Evolutionary conservation across 2,113 vertebrate species (phyloP), one percentile per base, ranked within the genome.

Genomic region (Dasypus novemcinctus): DNA sequence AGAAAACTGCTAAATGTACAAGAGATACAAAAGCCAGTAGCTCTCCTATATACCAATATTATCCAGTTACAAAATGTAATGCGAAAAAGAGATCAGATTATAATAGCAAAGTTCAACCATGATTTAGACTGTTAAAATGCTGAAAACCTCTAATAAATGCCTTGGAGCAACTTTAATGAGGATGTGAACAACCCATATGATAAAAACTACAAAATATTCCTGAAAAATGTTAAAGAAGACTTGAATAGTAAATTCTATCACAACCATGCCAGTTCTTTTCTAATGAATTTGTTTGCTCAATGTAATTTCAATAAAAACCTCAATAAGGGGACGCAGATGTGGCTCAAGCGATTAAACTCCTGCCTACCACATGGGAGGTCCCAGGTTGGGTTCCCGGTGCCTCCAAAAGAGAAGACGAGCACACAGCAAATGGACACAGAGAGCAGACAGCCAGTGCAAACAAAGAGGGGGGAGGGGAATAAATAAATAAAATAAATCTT

Each of bases 21-120:
- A 18, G 25, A 88, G 5, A 78, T 4, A 90, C 74, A 80, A 84
- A 94, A 95, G 46, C 23, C 84, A 78, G 31, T 74, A 85, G 25
- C 4, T 91, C 52, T 93, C 87, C 29, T 78, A 61, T 49, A 49
- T 66, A 61, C 52, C 81, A 82, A 86, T 87, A 66, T 13, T 52
- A 78, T 17, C 38, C 23, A 78, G 13, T 85, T 83, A 82, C 14
- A 83, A 95, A 85, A 91, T 64, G 10, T 15, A 85, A 86, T 10
- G 76, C 14, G 6, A 6, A 13, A 86, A 74, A 29, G 94, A 59
- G 5, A 38, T 85, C 2, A 78, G 92, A 69, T 46, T 81, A 41
- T 18, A 72, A 41, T 41, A 82, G 83, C 29, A 93, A 95, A 93
- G 93, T 59, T 86, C 43, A 95, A 64, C 74, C 89, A 68, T 33